Evolutionary conservation across 2,888 invertebrate species (phyloP).

Genomic region (Brenthis ino): DNA sequence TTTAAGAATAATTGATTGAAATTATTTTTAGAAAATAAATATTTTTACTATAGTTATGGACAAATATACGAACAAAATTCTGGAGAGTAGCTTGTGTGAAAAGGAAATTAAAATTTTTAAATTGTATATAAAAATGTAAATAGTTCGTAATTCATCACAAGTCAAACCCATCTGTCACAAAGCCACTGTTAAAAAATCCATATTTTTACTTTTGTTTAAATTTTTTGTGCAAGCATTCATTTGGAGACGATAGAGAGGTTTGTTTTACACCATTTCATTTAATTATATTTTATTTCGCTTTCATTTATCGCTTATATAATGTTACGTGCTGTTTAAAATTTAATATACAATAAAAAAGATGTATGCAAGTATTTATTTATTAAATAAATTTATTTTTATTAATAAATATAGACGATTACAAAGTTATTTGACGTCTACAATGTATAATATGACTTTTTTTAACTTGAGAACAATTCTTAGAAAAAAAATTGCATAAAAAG

Average conservation of each 20-base stretch:
- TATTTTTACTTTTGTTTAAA: constrained; percentile 50
- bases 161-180: constrained; percentile 1
- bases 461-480: too few species aligned
- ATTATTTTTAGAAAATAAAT: too few species aligned
- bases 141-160: neutral
- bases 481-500: too few species aligned
- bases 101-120: neutral
- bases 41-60: too few species aligned
- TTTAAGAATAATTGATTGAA: too few species aligned
- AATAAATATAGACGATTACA: too few species aligned
- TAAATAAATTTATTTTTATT: too few species aligned
- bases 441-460: too few species aligned
- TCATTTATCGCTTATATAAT: constrained; percentile 39
- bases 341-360: neutral
- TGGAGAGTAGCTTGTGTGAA: too few species aligned
- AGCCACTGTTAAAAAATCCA: constrained; percentile 21
- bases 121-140: constrained; percentile 9
- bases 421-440: too few species aligned
- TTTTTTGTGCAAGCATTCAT: constrained; percentile 80
- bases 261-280: constrained; percentile 58
- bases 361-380: too few species aligned
- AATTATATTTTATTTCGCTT: constrained; percentile 45
- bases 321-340: constrained; percentile 42
- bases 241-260: constrained; percentile 84
- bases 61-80: too few species aligned